Base-by-base conservation (phyloP, 2,888 invertebrate genomes). In the Eristalinus sepulchralis region DNA sequence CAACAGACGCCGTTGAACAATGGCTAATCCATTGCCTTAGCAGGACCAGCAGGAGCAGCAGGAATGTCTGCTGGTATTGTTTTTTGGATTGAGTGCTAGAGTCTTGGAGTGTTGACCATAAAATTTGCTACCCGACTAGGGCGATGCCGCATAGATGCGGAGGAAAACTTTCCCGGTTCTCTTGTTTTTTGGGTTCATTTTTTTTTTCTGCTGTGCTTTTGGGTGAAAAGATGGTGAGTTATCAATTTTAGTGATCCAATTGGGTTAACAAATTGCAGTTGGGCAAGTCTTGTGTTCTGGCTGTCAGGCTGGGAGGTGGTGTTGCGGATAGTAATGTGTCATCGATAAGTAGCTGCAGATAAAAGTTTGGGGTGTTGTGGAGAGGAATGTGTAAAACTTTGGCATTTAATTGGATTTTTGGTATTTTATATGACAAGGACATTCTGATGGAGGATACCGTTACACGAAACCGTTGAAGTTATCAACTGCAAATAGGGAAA, bases 161-260 rank as follows among this genome's bases (percentile, higher is more conserved):
- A 71, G 22, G 36, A 60, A 67, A 71, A 67, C 53, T 83, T 77
- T 57, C 5, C 55, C 57, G 33, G 20, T 34, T 33, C 34, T 70
- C 34, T 34, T 4, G 57, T 57, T 57, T 55, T 57, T n/a, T 13
- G 31, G 27, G 27, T 27, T 27, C 27, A 5, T 27, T 57, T 8
- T 31, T 62, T 24, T 68, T 59, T 4, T 11, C 8, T 24, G 5
- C 4, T 24, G 27, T 31, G n/a, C 63, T 20, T 59, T 67, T 53
- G 11, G 5, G 22, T 6, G 24, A 4, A 55, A 33, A n/a, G n/a
- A 34, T 63, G 60, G 60, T 34, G 67, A 78, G 77, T 85, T 85
- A 85, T 85, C 85, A 82, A 82, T 86, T 85, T 82, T 86, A 82
- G 73, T 86, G 82, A 86, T 86, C 85, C 85, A 86, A 86, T 86